Percentiles rank a stretch among this genome's conserved stretches.
Conservation (phyloP, 92 coral and sea anemone genomes). For the Hydrozoanthus gracilis region DNA sequence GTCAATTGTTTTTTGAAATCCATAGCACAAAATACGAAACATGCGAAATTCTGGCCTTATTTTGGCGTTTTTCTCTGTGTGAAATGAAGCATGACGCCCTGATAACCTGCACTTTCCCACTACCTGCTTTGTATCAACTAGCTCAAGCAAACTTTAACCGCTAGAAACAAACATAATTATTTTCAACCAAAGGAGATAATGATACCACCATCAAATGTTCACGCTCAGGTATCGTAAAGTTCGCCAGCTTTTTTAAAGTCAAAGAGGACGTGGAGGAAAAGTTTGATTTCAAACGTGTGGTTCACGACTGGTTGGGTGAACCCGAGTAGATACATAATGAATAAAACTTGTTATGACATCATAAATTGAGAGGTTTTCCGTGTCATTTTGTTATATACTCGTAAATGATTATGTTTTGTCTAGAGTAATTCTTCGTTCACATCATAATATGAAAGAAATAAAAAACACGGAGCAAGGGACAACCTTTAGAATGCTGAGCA, state of each 20-base stretch:
- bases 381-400: constrained; percentile 2
- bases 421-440: not conserved
- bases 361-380: constrained; percentile 17
- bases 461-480: not conserved
- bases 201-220: too few relatives aligned
- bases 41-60: not conserved
- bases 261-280: not conserved
- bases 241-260: too few relatives aligned
- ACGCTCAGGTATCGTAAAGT: too few relatives aligned
- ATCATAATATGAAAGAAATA: not conserved
- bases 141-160: not conserved
- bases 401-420: constrained; percentile 18
- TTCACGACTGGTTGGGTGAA: constrained; percentile 18
- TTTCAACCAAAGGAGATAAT: too few relatives aligned
- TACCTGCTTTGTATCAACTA: not conserved
- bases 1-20: not conserved
- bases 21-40: not conserved
- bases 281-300: not conserved
- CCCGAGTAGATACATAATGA: constrained; percentile 24
- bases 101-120: not conserved
- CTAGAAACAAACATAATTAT: not conserved
- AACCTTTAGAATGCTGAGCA: not conserved
- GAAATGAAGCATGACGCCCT: not conserved
- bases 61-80: not conserved
- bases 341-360: constrained; percentile 31